Evolutionary conservation across 2,888 invertebrate genomes (phyloP).

Genomic region (Nematopogon swammerdamellus): DNA sequence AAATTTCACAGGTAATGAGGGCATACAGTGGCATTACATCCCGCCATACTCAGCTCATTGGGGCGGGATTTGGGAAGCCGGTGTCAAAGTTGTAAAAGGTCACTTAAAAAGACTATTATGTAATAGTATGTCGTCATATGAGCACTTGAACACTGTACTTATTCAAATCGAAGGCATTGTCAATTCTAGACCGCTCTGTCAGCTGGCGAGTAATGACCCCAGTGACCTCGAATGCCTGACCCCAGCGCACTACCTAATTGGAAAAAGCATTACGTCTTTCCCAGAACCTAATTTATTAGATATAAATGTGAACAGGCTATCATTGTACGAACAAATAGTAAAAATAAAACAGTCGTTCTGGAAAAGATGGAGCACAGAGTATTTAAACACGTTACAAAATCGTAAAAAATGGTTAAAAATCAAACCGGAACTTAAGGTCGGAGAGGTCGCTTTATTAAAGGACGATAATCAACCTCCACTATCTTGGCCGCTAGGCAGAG

Average conservation of each 20-base stretch:
- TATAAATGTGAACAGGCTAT: neutral
- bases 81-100: neutral
- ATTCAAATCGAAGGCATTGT: constrained; percentile 3
- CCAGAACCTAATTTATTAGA: constrained; percentile 4
- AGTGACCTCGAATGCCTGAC: neutral
- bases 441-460: neutral
- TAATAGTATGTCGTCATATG: neutral
- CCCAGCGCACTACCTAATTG: constrained; percentile 5
- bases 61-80: neutral
- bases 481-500: neutral
- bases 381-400: neutral
- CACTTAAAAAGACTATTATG: neutral
- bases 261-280: constrained; percentile 7
- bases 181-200: neutral
- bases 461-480: neutral
- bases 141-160: neutral
- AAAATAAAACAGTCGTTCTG: neutral
- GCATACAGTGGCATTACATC: neutral
- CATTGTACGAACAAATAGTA: neutral
- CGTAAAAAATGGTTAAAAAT: neutral
- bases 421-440: neutral
- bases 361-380: neutral
- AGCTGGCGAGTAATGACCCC: neutral
- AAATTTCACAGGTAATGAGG: neutral
- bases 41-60: neutral